Conservation (phyloP, 2,797 vertebrate species). For the Cyclura pinguis region DNA sequence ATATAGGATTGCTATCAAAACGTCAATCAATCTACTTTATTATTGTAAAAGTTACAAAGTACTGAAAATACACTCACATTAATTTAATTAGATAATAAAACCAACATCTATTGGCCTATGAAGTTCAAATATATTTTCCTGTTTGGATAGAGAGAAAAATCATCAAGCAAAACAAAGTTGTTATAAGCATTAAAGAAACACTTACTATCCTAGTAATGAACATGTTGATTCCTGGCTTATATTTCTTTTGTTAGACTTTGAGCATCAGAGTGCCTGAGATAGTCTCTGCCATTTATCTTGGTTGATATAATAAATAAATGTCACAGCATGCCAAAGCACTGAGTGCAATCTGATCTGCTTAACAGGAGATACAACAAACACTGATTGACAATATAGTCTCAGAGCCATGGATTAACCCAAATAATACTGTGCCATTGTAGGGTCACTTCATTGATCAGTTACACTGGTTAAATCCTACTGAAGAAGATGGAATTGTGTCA, state of each 20-base stretch:
- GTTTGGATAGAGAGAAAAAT: neutral
- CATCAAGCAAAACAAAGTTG: neutral
- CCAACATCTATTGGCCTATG: neutral
- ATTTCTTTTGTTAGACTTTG: conserved; percentile 4
- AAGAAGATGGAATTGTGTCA: neutral
- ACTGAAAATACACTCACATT: conserved; percentile 10
- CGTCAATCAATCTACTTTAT: neutral
- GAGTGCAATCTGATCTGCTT: neutral
- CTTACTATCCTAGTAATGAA: neutral
- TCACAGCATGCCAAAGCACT: neutral
- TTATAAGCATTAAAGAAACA: neutral
- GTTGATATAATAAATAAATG: conserved; percentile 6
- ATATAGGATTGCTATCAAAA: neutral
- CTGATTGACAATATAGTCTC: neutral
- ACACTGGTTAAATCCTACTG: neutral
- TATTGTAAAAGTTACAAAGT: neutral
- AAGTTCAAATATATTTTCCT: conserved; percentile 3
- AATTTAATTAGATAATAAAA: neutral
- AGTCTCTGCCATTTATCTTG: conserved; percentile 6
- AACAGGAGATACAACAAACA: neutral
- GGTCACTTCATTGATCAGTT: conserved; percentile 9
- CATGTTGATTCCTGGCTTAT: neutral
- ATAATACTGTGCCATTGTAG: neutral
- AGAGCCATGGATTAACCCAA: neutral
- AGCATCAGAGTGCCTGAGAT: neutral